A percentile compares a stretch with the other conserved stretches of the same genome.
phyloP scores from a whole-genome alignment of 2,113 vertebrate genomes.

The Phycodurus eques region DNA sequence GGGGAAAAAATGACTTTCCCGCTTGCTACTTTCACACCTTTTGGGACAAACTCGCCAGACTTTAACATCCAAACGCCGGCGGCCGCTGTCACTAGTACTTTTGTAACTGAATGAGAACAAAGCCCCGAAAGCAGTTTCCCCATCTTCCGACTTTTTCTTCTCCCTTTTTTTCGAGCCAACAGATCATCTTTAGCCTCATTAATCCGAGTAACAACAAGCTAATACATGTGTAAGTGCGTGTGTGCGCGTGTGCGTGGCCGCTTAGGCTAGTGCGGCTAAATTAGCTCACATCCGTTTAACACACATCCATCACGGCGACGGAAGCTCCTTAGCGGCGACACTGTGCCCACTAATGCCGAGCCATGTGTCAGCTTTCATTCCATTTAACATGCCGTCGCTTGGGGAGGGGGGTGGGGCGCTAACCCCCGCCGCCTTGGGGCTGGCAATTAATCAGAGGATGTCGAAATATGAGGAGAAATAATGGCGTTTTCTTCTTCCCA shows the following conservation, averaged over 20 bases:
- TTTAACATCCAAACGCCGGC: background rate
- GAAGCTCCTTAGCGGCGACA: constrained; percentile 29
- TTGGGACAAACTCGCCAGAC: background rate
- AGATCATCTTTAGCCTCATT: constrained; percentile 36
- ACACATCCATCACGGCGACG: constrained; percentile 43
- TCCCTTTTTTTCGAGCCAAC: constrained; percentile 4
- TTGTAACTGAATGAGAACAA: background rate
- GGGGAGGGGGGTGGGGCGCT: background rate
- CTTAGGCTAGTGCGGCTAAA: constrained; percentile 58
- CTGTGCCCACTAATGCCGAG: constrained; percentile 27
- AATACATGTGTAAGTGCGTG: constrained; percentile 17
- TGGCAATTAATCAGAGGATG: constrained; percentile 13
- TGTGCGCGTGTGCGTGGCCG: constrained; percentile 12
- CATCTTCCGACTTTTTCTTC: background rate
- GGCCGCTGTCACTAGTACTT: background rate
- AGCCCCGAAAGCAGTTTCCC: background rate
- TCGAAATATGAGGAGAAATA: constrained; percentile 1
- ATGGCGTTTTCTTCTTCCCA: background rate
- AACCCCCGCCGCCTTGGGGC: constrained; percentile 7
- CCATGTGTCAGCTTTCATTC: constrained; percentile 49
- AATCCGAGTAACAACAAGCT: constrained; percentile 53
- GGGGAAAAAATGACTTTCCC: background rate
- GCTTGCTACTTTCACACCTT: background rate
- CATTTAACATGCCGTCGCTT: constrained; percentile 14
- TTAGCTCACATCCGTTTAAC: constrained; percentile 26